Evolutionary conservation across 2,888 invertebrate genomes (phyloP), one percentile per base, ranked within the genome.

Genomic region (Papilio demoleus): DNA sequence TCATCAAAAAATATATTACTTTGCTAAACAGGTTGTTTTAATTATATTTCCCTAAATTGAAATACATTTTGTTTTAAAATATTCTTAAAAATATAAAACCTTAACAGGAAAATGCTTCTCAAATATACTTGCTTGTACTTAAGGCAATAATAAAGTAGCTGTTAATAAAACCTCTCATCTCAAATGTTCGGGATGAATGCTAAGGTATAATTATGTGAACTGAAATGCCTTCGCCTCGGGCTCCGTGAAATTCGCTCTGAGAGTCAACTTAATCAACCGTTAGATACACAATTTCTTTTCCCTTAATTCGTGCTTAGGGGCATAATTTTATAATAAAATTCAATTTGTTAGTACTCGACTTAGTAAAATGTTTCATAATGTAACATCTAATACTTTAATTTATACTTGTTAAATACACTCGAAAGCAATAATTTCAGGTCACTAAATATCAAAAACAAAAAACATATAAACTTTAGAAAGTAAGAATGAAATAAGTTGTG

Each of bases 241-340:
- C 68, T 59, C 50, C 47, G 64, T 65, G 40, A 68, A 64, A 65
- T 60, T 65, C 59, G 22, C 64, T 64, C 60, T 42, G 34, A 64
- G 68, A 68, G 64, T 68, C 68, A 68, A 68, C 63, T 60, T 68
- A 68, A 68, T 68, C 68, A 68, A 40, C 64, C 64, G 59, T 64
- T 68, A 59, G 64, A 65, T 68, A 68, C 53, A 68, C 64, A 68
- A 65, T 68, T 68, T 68, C 64, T 68, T 68, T 68, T 60, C 60
- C 31, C 47, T 65, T 68, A 68, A 68, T 68, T 68, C 59, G n/a
- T 50, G 68, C 64, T 60, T 59, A 50, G 64, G 68, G 64, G 68
- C 59, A 68, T 68, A 31, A 68, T 60, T 36, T 65, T 65, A 60
- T 27, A 59, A 50, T 34, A 50, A 60, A 60, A 68, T 65, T 64